These are phyloP conservation scores for Misgurnus anguillicaudatus DNA, from an alignment of 2,113 vertebrate species.

Conservation along the genomic window DNA sequence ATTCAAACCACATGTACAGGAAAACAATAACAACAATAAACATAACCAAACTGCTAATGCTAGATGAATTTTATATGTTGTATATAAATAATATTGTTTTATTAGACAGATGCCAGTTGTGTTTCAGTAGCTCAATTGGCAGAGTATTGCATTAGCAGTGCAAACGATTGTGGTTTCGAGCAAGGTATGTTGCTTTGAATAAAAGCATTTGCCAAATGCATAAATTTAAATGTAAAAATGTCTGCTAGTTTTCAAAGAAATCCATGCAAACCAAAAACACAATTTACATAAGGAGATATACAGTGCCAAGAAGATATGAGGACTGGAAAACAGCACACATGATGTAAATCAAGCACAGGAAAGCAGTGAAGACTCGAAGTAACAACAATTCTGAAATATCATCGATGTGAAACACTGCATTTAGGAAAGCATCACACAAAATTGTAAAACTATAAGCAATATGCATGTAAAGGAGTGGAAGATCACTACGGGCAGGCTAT, in stretches of 20 bases:
- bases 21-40: too few species aligned
- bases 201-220: too few species aligned
- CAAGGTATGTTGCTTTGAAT: too few species aligned
- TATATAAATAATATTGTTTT: too few species aligned
- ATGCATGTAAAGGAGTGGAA: background rate
- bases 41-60: background rate
- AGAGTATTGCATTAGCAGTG: too few species aligned
- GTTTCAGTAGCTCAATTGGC: too few species aligned
- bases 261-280: slow-evolving; percentile 18
- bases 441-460: background rate
- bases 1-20: background rate
- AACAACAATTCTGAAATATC: background rate
- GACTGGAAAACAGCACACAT: slow-evolving; percentile 43
- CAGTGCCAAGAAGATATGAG: slow-evolving; percentile 13
- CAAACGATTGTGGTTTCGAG: too few species aligned
- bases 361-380: slow-evolving; percentile 3
- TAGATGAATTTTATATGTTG: background rate
- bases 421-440: background rate
- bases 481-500: background rate
- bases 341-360: slow-evolving; percentile 25
- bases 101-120: too few species aligned
- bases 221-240: too few species aligned
- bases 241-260: background rate
- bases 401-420: background rate
- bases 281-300: background rate